Base-by-base conservation (phyloP, 2,113 vertebrate species). In the Oriolus oriolus region DNA sequence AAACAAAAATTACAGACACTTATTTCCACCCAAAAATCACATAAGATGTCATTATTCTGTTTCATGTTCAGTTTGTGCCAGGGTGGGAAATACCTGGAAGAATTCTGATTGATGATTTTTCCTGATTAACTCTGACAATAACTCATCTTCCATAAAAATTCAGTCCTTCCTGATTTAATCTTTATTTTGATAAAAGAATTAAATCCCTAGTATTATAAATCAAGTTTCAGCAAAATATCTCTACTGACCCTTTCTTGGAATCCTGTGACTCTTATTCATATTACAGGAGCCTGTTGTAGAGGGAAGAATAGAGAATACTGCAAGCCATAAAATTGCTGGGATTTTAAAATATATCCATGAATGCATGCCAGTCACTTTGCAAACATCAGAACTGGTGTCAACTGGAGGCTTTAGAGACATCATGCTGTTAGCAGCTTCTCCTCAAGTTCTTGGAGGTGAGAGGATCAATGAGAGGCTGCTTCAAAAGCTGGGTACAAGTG, bases 401-500 rank as follows among this genome's bases (percentile, higher is more conserved):
- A 7, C 60, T 59, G 65, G 63, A 31, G 21, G 50, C 71, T 93
- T 94, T 73, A 80, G 85, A 96, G 92, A 89, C 57, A 73, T 10
- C 42, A 79, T 65, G 78, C 80, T 95, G 77, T 86, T 86, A 83
- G 75, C 42, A 70, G 42, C 75, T 76, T 90, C 80, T 87, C 33
- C 84, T 57, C 66, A n/a, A 85, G 78, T 61, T 86, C 93, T 77
- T 95, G 79, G 89, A 93, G 56, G 60, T 82, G 61, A 57, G 33
- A 78, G 70, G 88, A 94, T 89, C 92, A 86, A 69, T 79, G 49
- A 92, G 52, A 88, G 63, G 82, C 59, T 44, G 59, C 92, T 77
- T 94, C 93, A 96, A 96, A 94, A 90, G 75, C 87, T 85, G 78
- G 33, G 21, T 73, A 54, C 90, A 76, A 90, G 24, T 86, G 90